phyloP scores from a whole-genome alignment of 1,140 invertebrate genomes.

The Neuroterus valhalla region DNA sequence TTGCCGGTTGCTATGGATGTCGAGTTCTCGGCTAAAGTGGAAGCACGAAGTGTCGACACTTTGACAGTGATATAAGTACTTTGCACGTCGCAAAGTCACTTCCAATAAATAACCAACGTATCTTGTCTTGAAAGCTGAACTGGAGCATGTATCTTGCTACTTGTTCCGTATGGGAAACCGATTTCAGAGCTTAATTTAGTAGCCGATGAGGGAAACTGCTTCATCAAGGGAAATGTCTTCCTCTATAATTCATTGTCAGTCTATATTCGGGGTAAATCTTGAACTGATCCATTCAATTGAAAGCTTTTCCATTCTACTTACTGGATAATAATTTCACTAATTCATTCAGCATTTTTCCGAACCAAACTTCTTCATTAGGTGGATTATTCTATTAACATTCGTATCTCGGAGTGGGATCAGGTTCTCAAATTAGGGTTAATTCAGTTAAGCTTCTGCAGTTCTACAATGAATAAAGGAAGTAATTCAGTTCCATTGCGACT shows the following conservation, averaged over 20 bases:
- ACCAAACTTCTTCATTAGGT: slow-evolving; percentile 5
- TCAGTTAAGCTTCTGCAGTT: background rate
- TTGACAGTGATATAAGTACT: slow-evolving; percentile 44
- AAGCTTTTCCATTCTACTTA: too few species aligned
- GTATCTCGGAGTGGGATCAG: background rate
- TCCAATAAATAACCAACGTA: slow-evolving; percentile 26
- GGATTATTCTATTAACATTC: slow-evolving; percentile 13
- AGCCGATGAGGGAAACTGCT: background rate
- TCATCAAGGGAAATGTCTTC: too few species aligned
- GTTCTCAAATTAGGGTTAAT: slow-evolving; percentile 10
- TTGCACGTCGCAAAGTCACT: slow-evolving; percentile 45
- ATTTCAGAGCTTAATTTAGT: background rate
- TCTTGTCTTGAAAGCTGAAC: background rate
- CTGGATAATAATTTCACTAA: too few species aligned
- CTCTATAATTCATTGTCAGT: too few species aligned
- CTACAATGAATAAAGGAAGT: slow-evolving; percentile 13
- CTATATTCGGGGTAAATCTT: too few species aligned
- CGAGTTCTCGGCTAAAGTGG: slow-evolving; percentile 17
- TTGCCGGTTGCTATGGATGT: slow-evolving; percentile 19
- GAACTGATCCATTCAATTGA: too few species aligned
- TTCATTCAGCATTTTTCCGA: background rate
- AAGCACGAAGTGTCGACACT: slow-evolving; percentile 33
- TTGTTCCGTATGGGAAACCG: background rate
- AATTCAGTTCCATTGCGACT: background rate
- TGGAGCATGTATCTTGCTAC: slow-evolving; percentile 18